These are phyloP conservation scores for Molossus molossus DNA, from an alignment of 2,797 vertebrate species.

Conservation along the genomic window DNA sequence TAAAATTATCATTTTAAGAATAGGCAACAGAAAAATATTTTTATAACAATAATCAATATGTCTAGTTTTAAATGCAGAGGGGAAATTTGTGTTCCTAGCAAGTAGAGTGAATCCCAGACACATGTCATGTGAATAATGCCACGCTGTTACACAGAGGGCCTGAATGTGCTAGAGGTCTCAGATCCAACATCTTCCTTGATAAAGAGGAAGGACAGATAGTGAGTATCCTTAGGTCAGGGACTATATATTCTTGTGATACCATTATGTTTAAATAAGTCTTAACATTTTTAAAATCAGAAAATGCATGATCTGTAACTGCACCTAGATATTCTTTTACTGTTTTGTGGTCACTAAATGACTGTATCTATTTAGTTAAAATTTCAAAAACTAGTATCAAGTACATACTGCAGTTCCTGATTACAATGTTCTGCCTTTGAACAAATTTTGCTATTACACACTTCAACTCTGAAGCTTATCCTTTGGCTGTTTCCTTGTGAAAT, in stretches of 20 bases:
- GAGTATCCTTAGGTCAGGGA: background rate
- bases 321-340: background rate
- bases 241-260: background rate
- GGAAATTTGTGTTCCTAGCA: background rate
- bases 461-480: background rate
- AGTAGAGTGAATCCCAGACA: background rate
- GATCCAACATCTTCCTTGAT: background rate
- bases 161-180: background rate
- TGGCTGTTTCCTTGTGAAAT: slow-evolving; percentile 34
- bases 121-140: background rate
- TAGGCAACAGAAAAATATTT: background rate
- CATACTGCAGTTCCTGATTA: background rate
- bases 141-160: background rate
- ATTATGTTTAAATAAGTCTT: background rate
- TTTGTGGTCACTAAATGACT: background rate
- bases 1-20: slow-evolving; percentile 3
- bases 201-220: background rate
- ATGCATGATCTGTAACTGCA: background rate
- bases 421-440: background rate
- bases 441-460: background rate
- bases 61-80: slow-evolving; percentile 22
- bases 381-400: background rate
- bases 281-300: background rate
- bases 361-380: background rate
- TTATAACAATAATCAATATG: background rate